Conservation (phyloP, 1,140 invertebrate genomes). For the Brachionus manjavacas region DNA sequence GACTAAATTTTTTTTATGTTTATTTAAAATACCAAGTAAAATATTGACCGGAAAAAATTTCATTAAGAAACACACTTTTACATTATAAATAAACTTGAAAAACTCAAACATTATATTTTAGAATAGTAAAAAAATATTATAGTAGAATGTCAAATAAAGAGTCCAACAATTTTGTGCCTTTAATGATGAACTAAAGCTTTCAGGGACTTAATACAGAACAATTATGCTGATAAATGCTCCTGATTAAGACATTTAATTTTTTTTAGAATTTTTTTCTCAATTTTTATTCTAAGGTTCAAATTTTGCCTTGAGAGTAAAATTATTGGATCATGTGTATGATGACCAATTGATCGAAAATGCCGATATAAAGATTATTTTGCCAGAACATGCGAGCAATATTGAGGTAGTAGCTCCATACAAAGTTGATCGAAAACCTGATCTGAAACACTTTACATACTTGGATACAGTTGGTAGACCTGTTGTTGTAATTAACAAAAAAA, state of each 20-base stretch:
- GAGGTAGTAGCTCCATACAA: conserved; percentile 76
- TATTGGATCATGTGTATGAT: conserved; percentile 92
- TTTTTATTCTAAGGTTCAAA: not conserved
- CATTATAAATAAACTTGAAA: no score
- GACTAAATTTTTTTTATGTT: no score
- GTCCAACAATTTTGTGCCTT: no score
- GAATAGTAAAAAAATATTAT: no score
- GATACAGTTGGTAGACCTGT: conserved; percentile 88
- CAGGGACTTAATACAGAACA: conserved; percentile 18
- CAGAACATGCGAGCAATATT: conserved; percentile 76
- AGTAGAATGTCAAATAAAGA: no score
- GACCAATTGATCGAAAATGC: conserved; percentile 89
- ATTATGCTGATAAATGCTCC: conserved; percentile 42
- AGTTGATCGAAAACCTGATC: conserved; percentile 69
- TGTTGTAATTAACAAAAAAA: conserved; percentile 74
- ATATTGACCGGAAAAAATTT: no score
- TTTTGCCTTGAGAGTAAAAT: conserved; percentile 77
- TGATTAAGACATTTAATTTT: conserved; percentile 1
- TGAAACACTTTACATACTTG: conserved; percentile 74
- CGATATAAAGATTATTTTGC: conserved; percentile 83
- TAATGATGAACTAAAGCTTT: conserved; percentile 20
- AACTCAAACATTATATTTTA: no score
- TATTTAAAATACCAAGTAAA: no score
- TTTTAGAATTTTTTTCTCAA: conserved; percentile 58
- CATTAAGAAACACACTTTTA: no score